A percentile compares a stretch with the other conserved stretches of the same genome.
These are phyloP conservation scores for Catharus bicknelli DNA, from an alignment of 2,113 vertebrate species.

Conservation along the genomic window DNA sequence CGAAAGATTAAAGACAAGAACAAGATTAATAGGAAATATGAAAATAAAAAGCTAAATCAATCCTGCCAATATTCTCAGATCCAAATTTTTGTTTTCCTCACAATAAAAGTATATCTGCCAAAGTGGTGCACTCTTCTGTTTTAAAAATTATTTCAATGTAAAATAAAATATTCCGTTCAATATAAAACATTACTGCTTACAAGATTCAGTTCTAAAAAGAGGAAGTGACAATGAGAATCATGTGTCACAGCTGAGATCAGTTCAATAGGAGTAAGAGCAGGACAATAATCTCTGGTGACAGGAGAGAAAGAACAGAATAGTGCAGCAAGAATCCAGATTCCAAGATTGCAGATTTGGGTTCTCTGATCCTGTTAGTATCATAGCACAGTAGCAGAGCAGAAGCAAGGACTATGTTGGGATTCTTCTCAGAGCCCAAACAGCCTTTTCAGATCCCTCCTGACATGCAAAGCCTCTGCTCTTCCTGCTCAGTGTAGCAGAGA, in stretches of 20 bases:
- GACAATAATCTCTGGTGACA: background rate
- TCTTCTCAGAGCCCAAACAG: background rate
- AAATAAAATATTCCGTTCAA: background rate
- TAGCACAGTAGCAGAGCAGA: background rate
- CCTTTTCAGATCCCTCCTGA: background rate
- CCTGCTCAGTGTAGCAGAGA: background rate
- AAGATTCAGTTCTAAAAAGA: background rate
- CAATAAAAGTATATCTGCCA: background rate
- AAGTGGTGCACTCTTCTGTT: background rate
- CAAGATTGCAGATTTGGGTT: background rate
- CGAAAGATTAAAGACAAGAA: conserved; percentile 16
- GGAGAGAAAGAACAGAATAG: background rate
- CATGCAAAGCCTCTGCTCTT: background rate
- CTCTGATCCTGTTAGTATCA: background rate
- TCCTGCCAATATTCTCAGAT: background rate
- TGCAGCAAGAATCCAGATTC: background rate
- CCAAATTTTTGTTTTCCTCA: background rate
- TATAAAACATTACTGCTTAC: background rate
- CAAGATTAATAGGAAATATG: background rate
- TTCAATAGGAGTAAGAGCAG: background rate
- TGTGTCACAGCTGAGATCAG: background rate
- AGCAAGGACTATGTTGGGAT: background rate
- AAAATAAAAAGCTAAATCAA: conserved; percentile 4
- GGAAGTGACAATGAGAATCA: background rate
- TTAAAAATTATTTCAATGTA: background rate